Percentiles rank a stretch among this genome's conserved stretches.
Evolutionary conservation across 2,797 vertebrate genomes (phyloP).

Genomic region (Sebastes oblongus): DNA sequence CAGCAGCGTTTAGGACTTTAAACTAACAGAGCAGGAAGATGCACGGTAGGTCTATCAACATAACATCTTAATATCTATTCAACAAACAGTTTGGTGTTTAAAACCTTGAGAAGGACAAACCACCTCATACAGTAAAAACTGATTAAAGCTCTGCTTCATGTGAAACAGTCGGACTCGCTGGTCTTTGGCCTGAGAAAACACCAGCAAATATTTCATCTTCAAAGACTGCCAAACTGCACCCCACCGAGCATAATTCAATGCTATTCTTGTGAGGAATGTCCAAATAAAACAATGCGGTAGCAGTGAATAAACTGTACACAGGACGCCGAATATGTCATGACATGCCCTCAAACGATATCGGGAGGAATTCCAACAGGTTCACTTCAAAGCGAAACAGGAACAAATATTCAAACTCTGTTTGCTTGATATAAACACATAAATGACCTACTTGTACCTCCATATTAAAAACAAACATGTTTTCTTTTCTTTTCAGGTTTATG

Average conservation of each 20-base stretch:
- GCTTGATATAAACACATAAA: conserved; percentile 23
- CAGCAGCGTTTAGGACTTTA: neutral
- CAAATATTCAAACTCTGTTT: conserved; percentile 32
- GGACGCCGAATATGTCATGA: conserved; percentile 69
- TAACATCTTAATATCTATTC: neutral
- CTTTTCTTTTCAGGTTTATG: neutral
- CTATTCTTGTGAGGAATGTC: conserved; percentile 79
- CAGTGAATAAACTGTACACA: conserved; percentile 71
- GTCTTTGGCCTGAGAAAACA: conserved; percentile 68
- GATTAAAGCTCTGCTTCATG: conserved; percentile 16
- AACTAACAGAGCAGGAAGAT: neutral
- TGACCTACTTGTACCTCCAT: conserved; percentile 26
- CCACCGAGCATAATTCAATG: conserved; percentile 72
- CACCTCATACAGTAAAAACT: neutral
- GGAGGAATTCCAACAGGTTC: conserved; percentile 59
- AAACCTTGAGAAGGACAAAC: neutral
- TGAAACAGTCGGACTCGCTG: conserved; percentile 29
- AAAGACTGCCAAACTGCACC: conserved; percentile 70
- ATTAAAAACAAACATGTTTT: conserved; percentile 25
- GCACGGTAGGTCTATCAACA: neutral
- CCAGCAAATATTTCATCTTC: conserved; percentile 68
- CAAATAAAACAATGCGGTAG: conserved; percentile 77
- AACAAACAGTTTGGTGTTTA: neutral
- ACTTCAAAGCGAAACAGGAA: conserved; percentile 61
- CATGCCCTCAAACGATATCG: conserved; percentile 53